Evolutionary conservation across 2,797 vertebrate species (phyloP).

Genomic region (Bradypodion pumilum): DNA sequence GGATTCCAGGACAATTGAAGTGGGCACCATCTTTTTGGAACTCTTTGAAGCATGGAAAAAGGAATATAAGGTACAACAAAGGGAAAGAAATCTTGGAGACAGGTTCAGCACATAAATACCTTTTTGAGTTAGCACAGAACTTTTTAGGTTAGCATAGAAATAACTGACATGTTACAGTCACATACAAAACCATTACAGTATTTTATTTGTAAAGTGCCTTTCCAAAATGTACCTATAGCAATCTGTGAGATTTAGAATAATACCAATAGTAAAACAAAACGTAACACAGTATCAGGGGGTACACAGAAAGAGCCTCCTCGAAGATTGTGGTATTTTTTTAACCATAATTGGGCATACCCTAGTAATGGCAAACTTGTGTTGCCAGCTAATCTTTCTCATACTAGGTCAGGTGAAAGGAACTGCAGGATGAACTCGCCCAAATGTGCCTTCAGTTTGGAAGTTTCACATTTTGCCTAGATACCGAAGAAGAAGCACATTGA

Average conservation of each 20-base stretch:
- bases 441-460: too few relatives aligned
- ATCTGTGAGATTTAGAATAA: neutral
- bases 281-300: neutral
- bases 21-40: conserved; percentile 93
- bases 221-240: neutral
- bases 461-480: too few relatives aligned
- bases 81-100: neutral
- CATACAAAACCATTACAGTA: too few relatives aligned
- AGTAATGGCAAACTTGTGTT: too few relatives aligned
- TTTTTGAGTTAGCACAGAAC: neutral
- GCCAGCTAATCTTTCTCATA: too few relatives aligned
- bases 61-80: conserved; percentile 90
- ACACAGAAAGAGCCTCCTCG: too few relatives aligned
- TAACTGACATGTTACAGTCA: neutral
- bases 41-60: conserved; percentile 98
- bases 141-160: neutral
- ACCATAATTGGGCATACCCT: too few relatives aligned
- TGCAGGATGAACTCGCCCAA: too few relatives aligned
- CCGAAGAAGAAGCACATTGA: too few relatives aligned
- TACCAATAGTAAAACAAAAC: neutral
- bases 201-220: neutral
- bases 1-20: conserved; percentile 85
- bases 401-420: too few relatives aligned
- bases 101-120: neutral
- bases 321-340: too few relatives aligned